Evolutionary conservation across 1,140 invertebrate genomes (phyloP).

Genomic region (Halesus radiatus): DNA sequence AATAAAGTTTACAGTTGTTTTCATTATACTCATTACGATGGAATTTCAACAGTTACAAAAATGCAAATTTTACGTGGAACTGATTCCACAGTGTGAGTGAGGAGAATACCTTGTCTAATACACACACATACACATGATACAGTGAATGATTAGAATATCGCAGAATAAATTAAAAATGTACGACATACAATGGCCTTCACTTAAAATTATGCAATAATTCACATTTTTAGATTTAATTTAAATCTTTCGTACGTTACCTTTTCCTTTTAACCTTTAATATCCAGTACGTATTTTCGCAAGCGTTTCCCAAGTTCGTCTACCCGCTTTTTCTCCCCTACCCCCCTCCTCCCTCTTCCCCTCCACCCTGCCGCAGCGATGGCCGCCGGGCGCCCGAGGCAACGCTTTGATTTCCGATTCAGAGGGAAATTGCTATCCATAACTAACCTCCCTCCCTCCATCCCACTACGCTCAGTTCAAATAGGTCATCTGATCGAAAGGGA

Average conservation of each 20-base stretch:
- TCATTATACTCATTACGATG: too few relatives aligned
- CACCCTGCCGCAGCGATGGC: slow-evolving; percentile 41
- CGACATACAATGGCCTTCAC: too few relatives aligned
- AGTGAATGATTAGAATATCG: too few relatives aligned
- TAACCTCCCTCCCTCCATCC: slow-evolving; percentile 51
- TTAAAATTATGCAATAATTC: too few relatives aligned
- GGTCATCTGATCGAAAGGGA: background rate
- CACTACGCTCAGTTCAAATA: background rate
- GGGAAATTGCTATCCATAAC: slow-evolving; percentile 72
- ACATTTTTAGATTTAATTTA: too few relatives aligned
- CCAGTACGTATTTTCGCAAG: background rate
- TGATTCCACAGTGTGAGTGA: too few relatives aligned
- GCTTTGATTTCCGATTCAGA: slow-evolving; percentile 73
- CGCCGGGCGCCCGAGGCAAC: slow-evolving; percentile 58
- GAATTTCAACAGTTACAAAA: too few relatives aligned
- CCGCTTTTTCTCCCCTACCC: background rate
- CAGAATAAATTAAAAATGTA: too few relatives aligned
- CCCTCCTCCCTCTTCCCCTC: background rate
- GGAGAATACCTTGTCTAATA: too few relatives aligned
- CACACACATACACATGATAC: too few relatives aligned
- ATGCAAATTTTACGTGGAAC: too few relatives aligned
- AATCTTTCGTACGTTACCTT: background rate
- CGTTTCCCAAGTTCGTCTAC: background rate
- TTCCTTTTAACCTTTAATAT: background rate
- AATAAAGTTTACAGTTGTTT: too few relatives aligned